phyloP scores from a whole-genome alignment of 2,797 vertebrate genomes.

The Rhinella marina region DNA sequence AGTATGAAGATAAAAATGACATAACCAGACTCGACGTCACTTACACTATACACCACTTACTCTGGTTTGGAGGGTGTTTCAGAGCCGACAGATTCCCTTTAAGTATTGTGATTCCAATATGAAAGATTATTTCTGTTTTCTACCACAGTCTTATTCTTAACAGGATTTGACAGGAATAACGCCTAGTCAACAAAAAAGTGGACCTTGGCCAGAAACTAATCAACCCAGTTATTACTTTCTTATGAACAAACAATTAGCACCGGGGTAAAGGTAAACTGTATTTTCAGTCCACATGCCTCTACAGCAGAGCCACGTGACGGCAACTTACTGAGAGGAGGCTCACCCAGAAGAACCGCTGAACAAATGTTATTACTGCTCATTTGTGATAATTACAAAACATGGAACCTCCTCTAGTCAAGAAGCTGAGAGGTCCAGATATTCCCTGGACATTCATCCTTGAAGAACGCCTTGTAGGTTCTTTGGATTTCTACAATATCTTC shows the following conservation, averaged over 20 bases:
- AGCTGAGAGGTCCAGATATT: conserved; percentile 8
- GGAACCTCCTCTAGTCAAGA: conserved; percentile 23
- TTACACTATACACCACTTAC: no score
- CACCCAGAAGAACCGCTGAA: not conserved
- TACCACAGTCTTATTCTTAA: not conserved
- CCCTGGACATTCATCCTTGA: conserved; percentile 19
- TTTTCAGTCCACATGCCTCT: not conserved
- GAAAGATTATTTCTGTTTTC: not conserved
- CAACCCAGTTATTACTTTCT: not conserved
- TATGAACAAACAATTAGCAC: conserved; percentile 27
- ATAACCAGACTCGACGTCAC: no score
- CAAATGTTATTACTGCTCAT: conserved; percentile 36
- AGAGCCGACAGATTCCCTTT: no score
- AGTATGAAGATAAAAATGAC: no score
- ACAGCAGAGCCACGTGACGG: conserved; percentile 7
- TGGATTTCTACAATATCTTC: not conserved
- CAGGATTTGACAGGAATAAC: not conserved
- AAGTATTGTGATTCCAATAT: not conserved
- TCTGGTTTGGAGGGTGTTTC: no score
- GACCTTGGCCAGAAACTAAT: conserved; percentile 24
- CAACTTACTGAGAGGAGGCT: not conserved
- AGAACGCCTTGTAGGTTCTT: conserved; percentile 38
- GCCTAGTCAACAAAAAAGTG: not conserved
- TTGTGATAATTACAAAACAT: conserved; percentile 29
- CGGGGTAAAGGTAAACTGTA: conserved; percentile 23